Base-by-base conservation (phyloP, 2,888 invertebrate species). In the Stenotaenia linearis region DNA sequence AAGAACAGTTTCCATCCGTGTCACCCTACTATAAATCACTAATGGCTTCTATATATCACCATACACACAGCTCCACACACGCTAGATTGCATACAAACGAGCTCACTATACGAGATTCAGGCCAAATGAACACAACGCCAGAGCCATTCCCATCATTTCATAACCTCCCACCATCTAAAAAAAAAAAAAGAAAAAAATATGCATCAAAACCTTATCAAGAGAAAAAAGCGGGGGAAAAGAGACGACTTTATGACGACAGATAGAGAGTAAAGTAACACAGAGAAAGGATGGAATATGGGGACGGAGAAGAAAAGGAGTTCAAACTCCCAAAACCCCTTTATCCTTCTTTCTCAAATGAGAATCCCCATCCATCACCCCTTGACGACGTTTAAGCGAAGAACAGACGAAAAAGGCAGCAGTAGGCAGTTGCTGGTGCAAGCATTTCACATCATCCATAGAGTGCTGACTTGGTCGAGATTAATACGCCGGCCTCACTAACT, bases 21-120 rank as follows among this genome's bases (percentile, higher is more conserved):
- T 78, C 69, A 78, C 69, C 30, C 40, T 50, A 50, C 32, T 69
- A 78, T 78, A 78, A 78, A 78, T 78, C 78, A 78, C 78, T 69
- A 78, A 78, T 78, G 78, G 69, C 30, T 78, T 50, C 50, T 45
- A 78, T 78, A 78, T 78, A 78, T 78, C 78, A 78, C 61, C 21
- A 23, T 50, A 50, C 50, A 50, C 50, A 50, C 50, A 50, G 50
- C 50, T 50, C 18, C 50, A 30, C 69, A 32, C 23, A 21, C 61
- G 21, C 69, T 69, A 35, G 69, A 78, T 61, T 78, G 78, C 78
- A 69, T 78, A 78, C 78, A 78, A 69, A 78, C 23, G 30, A 78
- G 78, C 32, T 37, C 21, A 23, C 35, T 21, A 32, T 21, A 74
- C 75, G 75, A 12, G 30, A 74, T 74, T 32, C 30, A 74, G 30